Base-by-base conservation (phyloP, 92 coral and sea anemone genomes). In the Diadumene lineata region DNA sequence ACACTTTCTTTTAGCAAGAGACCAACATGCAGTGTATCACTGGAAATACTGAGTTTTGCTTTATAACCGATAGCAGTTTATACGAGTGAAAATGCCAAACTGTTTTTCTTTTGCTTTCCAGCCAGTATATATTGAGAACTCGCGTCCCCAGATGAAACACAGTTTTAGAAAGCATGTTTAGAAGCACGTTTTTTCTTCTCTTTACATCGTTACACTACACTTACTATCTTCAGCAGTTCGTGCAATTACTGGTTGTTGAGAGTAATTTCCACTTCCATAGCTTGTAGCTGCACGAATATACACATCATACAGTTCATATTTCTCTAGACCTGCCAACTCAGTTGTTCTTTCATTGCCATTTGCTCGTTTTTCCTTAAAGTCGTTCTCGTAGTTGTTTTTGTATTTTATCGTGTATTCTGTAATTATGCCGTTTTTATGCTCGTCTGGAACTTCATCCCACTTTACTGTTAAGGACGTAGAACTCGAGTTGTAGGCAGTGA, bases 161-260 rank as follows among this genome's bases (percentile, higher is more conserved):
- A n/a, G n/a, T n/a, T n/a, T n/a, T n/a, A n/a, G n/a, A n/a, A n/a
- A n/a, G n/a, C n/a, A n/a, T n/a, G n/a, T n/a, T n/a, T n/a, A n/a
- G n/a, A n/a, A n/a, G n/a, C n/a, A n/a, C n/a, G n/a, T n/a, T n/a
- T n/a, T n/a, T n/a, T n/a, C n/a, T n/a, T n/a, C n/a, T n/a, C n/a
- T n/a, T n/a, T n/a, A n/a, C n/a, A n/a, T n/a, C n/a, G n/a, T n/a
- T n/a, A n/a, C n/a, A n/a, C n/a, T n/a, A 23, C 6, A 2, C 88
- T 55, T 76, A 93, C 98, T 88, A 53, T 81, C 91, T 69, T 93
- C 97, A 11, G 79, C 90, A 19, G 98, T 93, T 22, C 84, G 38
- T 24, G 80, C 71, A 38, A 46, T 48, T 30, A 93, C 75, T 29
- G 86, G 80, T 28, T n/a, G n/a, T n/a, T 55, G 57, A 32, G 93